phyloP scores from a whole-genome alignment of 2,113 vertebrate genomes.

The Melanocharis versteri region DNA sequence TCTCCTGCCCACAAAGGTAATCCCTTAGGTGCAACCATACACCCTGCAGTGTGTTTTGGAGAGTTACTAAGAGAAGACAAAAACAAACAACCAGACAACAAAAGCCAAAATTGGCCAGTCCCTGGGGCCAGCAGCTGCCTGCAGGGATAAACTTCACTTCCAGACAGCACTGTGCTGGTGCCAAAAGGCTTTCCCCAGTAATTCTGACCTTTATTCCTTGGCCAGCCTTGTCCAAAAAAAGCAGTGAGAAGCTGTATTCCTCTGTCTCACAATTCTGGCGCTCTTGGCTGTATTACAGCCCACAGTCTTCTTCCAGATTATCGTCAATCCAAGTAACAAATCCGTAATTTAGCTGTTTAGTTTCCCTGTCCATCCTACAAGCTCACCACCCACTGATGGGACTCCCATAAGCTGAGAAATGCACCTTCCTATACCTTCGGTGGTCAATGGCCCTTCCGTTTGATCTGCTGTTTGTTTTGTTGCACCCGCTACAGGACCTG shows the following conservation, averaged over 20 bases:
- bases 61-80: background rate
- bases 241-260: background rate
- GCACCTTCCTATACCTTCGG: background rate
- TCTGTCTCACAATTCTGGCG: background rate
- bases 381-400: background rate
- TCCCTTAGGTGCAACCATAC: background rate
- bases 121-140: background rate
- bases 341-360: background rate
- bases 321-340: background rate
- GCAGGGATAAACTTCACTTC: background rate
- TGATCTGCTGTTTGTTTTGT: background rate
- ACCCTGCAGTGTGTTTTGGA: background rate
- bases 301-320: background rate
- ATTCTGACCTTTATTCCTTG: background rate
- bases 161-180: background rate
- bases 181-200: background rate
- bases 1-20: background rate
- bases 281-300: background rate
- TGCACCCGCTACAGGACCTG: accelerated
- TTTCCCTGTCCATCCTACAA: background rate
- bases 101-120: background rate
- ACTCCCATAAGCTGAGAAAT: background rate
- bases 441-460: background rate
- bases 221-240: background rate
- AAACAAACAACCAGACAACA: background rate